Base-by-base conservation (phyloP, 2,888 invertebrate genomes). In the Piscicola geometra region DNA sequence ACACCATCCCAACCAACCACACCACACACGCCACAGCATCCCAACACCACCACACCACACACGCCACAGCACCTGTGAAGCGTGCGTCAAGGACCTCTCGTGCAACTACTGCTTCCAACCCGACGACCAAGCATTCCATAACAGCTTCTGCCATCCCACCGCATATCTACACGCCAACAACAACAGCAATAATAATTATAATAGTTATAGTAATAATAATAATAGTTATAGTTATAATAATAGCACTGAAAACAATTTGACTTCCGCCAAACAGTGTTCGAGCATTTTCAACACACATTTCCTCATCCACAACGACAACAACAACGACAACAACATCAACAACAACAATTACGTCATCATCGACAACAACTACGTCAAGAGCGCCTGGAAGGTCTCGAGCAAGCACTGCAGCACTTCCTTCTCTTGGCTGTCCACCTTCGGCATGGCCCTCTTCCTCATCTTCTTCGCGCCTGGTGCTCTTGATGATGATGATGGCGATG, bases 391-490 rank as follows among this genome's bases (percentile, higher is more conserved):
- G 41, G 47, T 28, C 50, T n/a, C 50, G 28, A 18, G 21, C 25
- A 47, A 30, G 18, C 86, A 82, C 82, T 86, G 86, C 78, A 86
- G 86, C n/a, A 80, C 81, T 1, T 81, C 83, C 0, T 28, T 79
- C 35, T 83, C 83, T 1, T 86, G 85, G 85, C 78, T 86, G 73
- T 81, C 84, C 1, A 81, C 86, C 18, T 66, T 83, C 1, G 86
- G 86, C 9, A 79, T 87, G 50, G 81, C 82, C 15, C 75, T 85
- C 30, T 87, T 87, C 80, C 81, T 87, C 25, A 80, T 84, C 60
- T 85, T 82, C 79, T 87, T 87, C 80, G 84, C 87, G 36, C 86
- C 86, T 76, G 86, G 85, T 85, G n/a, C n/a, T n/a, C n/a, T n/a
- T 78, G 74, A 71, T 25, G 21, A 12, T n/a, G n/a, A n/a, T n/a